Conservation (phyloP, 2,113 vertebrate genomes). For the Crotalus helleri region DNA sequence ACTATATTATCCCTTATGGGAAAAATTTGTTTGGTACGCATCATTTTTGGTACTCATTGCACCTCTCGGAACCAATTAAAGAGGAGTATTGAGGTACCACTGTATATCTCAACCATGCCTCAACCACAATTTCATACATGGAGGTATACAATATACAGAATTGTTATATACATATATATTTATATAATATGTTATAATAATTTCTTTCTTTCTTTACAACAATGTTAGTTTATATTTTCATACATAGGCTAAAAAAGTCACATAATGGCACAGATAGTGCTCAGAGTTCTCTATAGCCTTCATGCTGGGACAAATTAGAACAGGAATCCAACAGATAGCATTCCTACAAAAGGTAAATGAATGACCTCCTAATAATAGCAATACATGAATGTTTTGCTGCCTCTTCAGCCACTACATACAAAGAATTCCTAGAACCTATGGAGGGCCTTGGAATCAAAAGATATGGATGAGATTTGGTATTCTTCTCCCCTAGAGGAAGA, state of each 20-base stretch:
- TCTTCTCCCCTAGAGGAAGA: conserved; percentile 8
- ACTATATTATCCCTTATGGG: not conserved
- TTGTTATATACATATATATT: conserved; percentile 75
- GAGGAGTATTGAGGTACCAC: not conserved
- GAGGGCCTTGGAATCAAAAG: conserved; percentile 12
- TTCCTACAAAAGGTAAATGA: conserved; percentile 37
- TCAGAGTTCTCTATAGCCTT: conserved; percentile 52
- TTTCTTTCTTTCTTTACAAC: conserved; percentile 76
- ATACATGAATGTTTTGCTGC: conserved; percentile 18
- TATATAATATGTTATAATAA: conserved; percentile 77
- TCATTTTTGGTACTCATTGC: not conserved
- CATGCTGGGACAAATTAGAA: conserved; percentile 57
- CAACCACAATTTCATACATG: conserved; percentile 71
- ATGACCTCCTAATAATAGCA: not conserved
- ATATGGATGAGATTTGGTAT: conserved; percentile 23
- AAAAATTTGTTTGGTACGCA: not conserved
- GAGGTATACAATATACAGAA: conserved; percentile 73
- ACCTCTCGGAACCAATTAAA: not conserved
- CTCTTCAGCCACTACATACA: conserved; percentile 40
- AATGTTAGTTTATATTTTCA: conserved; percentile 69
- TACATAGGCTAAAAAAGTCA: conserved; percentile 74
- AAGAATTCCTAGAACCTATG: conserved; percentile 30
- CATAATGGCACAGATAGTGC: conserved; percentile 62
- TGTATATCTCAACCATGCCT: conserved; percentile 43
- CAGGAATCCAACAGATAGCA: conserved; percentile 48